Conservation (phyloP, 2,797 vertebrate genomes). For the Sebastes miniatus region DNA sequence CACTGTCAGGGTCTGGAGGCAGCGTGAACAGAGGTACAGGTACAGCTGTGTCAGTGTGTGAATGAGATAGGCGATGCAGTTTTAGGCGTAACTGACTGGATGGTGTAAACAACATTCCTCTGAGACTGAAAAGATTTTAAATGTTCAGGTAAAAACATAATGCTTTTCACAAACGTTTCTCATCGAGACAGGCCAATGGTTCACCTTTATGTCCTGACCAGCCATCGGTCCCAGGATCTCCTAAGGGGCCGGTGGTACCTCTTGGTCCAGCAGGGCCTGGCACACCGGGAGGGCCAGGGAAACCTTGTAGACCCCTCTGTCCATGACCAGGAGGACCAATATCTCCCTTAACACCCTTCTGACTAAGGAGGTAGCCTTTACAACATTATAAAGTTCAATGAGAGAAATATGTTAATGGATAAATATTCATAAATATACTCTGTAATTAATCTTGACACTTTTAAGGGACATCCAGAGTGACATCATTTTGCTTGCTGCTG, state of each 20-base stretch:
- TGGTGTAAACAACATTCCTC: not conserved
- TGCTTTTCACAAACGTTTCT: not conserved
- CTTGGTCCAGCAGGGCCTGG: conserved; percentile 45
- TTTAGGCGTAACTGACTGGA: not conserved
- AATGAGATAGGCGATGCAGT: not conserved
- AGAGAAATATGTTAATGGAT: not conserved
- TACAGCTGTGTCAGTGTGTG: not conserved
- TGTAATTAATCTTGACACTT: not conserved
- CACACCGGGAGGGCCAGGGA: conserved; percentile 52
- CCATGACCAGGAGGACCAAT: conserved; percentile 55
- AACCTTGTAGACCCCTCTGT: conserved; percentile 49
- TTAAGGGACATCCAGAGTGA: not conserved
- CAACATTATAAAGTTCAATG: not conserved
- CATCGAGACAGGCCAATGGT: not conserved
- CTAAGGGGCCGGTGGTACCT: conserved; percentile 45
- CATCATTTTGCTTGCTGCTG: not conserved
- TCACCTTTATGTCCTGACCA: conserved; percentile 66
- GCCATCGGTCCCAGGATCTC: conserved; percentile 56
- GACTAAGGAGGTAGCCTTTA: conserved; percentile 46
- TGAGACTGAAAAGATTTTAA: not conserved
- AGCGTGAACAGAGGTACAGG: not conserved
- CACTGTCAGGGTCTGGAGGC: not conserved
- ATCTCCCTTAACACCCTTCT: conserved; percentile 61
- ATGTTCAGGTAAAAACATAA: not conserved
- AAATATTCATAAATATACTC: not conserved